Evolutionary conservation across 2,113 vertebrate genomes (phyloP).

Genomic region (Seriola dumerili): DNA sequence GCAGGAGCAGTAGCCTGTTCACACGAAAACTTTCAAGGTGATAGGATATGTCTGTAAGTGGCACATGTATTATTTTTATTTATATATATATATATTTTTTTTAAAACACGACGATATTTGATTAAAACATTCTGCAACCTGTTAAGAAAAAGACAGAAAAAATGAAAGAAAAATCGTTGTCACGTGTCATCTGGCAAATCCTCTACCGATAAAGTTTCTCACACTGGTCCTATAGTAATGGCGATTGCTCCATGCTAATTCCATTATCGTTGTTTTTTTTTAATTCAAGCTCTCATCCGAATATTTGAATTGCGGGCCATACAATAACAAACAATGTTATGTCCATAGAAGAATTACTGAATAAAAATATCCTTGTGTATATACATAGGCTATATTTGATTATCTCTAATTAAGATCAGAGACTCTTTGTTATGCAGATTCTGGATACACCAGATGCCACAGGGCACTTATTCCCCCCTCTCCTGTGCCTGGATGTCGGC

Average conservation of each 20-base stretch:
- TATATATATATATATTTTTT: background rate
- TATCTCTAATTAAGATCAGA: slow-evolving; percentile 48
- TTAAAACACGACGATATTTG: background rate
- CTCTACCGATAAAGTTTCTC: background rate
- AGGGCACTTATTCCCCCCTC: slow-evolving; percentile 41
- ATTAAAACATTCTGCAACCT: no score
- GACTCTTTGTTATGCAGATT: slow-evolving; percentile 63
- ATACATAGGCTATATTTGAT: slow-evolving; percentile 20
- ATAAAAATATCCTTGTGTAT: slow-evolving; percentile 14
- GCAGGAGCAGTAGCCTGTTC: background rate
- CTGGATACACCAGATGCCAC: slow-evolving; percentile 63
- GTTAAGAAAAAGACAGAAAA: background rate
- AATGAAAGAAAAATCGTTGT: background rate
- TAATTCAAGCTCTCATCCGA: background rate
- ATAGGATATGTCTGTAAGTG: background rate
- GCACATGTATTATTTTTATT: background rate
- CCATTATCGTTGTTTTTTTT: background rate
- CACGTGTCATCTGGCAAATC: background rate
- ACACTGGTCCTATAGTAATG: background rate
- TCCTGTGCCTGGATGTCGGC: slow-evolving; percentile 51
- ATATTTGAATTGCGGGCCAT: background rate
- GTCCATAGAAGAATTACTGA: slow-evolving; percentile 35
- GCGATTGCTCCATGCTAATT: background rate
- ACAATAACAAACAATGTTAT: slow-evolving; percentile 13
- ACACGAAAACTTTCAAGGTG: background rate